A percentile compares a stretch with the other conserved stretches of the same genome.
Conservation (phyloP, 1,140 invertebrate genomes). For the Calephelis nemesis region DNA sequence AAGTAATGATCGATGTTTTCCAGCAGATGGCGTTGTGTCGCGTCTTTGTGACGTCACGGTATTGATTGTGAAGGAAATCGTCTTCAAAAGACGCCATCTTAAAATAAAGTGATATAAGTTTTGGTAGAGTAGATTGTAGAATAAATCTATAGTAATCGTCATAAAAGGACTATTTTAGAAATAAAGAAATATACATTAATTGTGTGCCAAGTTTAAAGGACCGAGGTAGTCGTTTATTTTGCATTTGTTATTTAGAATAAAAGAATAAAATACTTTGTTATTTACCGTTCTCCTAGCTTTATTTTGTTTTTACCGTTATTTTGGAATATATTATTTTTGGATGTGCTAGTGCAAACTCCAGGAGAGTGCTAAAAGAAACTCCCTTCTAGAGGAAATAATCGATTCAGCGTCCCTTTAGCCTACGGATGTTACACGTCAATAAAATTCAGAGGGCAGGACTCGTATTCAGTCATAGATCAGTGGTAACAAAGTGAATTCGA, state of each 20-base stretch:
- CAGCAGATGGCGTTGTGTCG: constrained; percentile 56
- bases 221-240: constrained; percentile 74
- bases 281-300: constrained; percentile 63
- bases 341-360: constrained; percentile 31
- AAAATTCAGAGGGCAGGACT: constrained; percentile 72
- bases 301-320: constrained; percentile 67
- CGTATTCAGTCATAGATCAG: constrained; percentile 52
- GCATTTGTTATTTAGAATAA: constrained; percentile 53
- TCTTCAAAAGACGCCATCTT: constrained; percentile 79
- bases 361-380: constrained; percentile 36
- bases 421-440: constrained; percentile 78
- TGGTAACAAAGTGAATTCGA: constrained; percentile 64
- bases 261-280: constrained; percentile 66
- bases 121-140: constrained; percentile 72
- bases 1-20: constrained; percentile 36
- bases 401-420: constrained; percentile 61
- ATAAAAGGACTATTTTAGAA: constrained; percentile 61
- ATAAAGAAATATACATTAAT: constrained; percentile 63
- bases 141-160: constrained; percentile 75
- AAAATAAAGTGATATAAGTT: constrained; percentile 79
- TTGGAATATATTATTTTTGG: constrained; percentile 35
- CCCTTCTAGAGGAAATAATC: constrained; percentile 50
- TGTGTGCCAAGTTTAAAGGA: constrained; percentile 62
- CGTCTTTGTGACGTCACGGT: constrained; percentile 78
- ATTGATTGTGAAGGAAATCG: constrained; percentile 77